Evolutionary conservation across 2,888 invertebrate species (phyloP).

Genomic region (Drosophila monieri): DNA sequence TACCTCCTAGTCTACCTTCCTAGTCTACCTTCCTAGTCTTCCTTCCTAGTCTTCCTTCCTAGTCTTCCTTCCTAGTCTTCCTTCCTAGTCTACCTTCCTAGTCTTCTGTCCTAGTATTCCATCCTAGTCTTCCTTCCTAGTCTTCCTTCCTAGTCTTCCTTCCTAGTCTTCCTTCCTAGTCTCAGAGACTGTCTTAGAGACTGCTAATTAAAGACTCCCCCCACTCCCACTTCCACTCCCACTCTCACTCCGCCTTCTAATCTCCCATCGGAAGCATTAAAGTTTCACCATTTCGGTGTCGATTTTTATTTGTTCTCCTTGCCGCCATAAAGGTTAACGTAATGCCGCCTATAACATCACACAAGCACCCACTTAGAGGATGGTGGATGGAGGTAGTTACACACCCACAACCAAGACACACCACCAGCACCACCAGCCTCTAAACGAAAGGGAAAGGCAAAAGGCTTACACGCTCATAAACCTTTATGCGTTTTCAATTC

Average conservation of each 20-base stretch:
- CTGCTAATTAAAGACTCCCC: neutral
- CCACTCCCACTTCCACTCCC: no score
- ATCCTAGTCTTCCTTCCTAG: no score
- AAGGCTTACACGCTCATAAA: slow-evolving; percentile 60
- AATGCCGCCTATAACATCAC: slow-evolving; percentile 47
- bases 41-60: no score
- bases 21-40: no score
- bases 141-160: no score
- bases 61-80: no score
- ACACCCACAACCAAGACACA: no score
- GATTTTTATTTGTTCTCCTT: slow-evolving; percentile 16
- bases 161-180: no score
- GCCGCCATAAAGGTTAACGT: slow-evolving; percentile 50
- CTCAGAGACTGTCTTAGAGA: no score
- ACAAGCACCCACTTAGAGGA: slow-evolving; percentile 41
- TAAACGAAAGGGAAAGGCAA: slow-evolving; percentile 19
- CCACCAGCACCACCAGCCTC: neutral
- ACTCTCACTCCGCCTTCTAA: neutral
- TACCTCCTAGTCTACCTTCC: no score
- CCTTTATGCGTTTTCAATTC: slow-evolving; percentile 65
- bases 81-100: no score
- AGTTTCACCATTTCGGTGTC: slow-evolving; percentile 11
- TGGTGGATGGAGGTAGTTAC: neutral
- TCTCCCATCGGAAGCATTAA: slow-evolving; percentile 5
- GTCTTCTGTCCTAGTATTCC: no score